Conservation (phyloP, 2,113 vertebrate species). For the rat (Rattus norvegicus) region GRCr8 NC_086021.1:124876001-124876500, state of each 20-base stretch:
- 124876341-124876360: not conserved
- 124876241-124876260: not conserved
- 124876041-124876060: too few species aligned
- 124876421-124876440: not conserved
- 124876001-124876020: too few species aligned
- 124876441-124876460: not conserved
- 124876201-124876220: not conserved
- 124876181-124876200: not conserved
- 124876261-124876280: not conserved
- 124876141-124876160: not conserved
- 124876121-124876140: not conserved
- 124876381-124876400: not conserved
- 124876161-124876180: not conserved
- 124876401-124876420: not conserved
- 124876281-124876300: not conserved
- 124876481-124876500: not conserved
- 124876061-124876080: not conserved
- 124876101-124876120: not conserved
- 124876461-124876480: not conserved
- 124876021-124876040: too few species aligned
- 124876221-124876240: not conserved
- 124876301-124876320: not conserved
- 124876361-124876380: not conserved
- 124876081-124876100: not conserved
- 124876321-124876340: slow-evolving; percentile 30